Base-by-base conservation (phyloP, 2,797 vertebrate genomes). In the Falco columbarius region DNA sequence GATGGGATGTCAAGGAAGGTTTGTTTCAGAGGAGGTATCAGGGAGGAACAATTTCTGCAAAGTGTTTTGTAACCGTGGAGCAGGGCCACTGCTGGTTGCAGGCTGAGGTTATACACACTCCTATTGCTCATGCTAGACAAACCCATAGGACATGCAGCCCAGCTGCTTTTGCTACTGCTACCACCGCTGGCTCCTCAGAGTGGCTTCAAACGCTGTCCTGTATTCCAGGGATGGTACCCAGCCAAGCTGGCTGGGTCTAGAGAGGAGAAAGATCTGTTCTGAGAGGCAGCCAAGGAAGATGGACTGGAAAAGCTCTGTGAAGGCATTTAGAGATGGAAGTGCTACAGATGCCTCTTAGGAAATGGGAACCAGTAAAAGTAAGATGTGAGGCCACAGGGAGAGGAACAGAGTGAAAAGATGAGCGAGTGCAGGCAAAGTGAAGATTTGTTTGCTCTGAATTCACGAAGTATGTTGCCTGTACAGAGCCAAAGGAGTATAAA, bases 401-500 rank as follows among this genome's bases (percentile, higher is more conserved):
- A 66, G 27, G 21, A 88, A n/a, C 4, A 32, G 44, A 76, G 32
- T 1, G 4, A 68, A 92, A 86, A 90, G 42, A 27, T 77, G 63
- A 79, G 11, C 7, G 49, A 65, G 18, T 12, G 3, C 29, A 76
- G 74, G 56, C 55, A 85, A 62, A 86, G 32, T 21, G 29, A 90
- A 93, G 55, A 84, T 55, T 58, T 72, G 34, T 90, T 93, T 93
- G n/a, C 63, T 73, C 26, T 70, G 70, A 92, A 56, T 92, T 93
- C 18, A 42, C 73, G 4, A 95, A 52, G 23, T 76, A 67, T 86
- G 89, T 90, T 86, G 11, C 51, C 72, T 54, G 12, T 36, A 63
- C 20, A 67, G 55, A 91, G 36, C 14, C 22, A 61, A 67, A 92
- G 55, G 55, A 81, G 73, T 70, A 89, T 63, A 84, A 88, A 70